Evolutionary conservation across 1,140 invertebrate genomes (phyloP), one percentile per base, ranked within the genome.

Genomic region (Scaptomyza montana): DNA sequence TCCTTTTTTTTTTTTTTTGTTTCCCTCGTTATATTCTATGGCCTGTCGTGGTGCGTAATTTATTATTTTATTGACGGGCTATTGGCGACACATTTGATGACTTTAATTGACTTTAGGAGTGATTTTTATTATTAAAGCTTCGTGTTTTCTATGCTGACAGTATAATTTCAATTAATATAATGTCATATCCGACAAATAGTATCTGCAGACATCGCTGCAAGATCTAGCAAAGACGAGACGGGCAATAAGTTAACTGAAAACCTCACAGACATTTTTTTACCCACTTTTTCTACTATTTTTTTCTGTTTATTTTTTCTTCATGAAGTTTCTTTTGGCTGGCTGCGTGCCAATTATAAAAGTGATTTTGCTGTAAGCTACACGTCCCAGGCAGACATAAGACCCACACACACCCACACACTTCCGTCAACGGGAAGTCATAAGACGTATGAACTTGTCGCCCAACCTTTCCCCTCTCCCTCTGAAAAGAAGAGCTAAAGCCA

Each of bases 261-360:
- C 69, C 70, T 67, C 33, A 57, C 82, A 81, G 78, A 78, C 82
- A 63, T 56, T 76, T 49, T 54, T 28, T 47, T 47, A 50, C 21
- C 21, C 21, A 4, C 21, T 30, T 21, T 41, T 63, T 39, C 68
- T 33, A 1, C 6, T 1, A 68, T 30, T 12, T 47, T 33, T 41
- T 13, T 57, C 60, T 49, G 7, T 57, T 59, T 47, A 45, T 62
- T 75, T 63, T 57, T 12, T 21, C 53, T 50, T 63, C 63, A 65
- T 60, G 16, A 47, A 82, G 71, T 78, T 89, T 76, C 71, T 77
- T 82, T 86, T 86, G 62, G 74, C 78, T 87, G 84, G 84, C 84
- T 87, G 84, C 85, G 84, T 89, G 84, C 84, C 84, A 87, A 87
- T 87, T 87, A 87, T 87, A 87, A 87, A 87, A 87, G 84, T 87